Evolutionary conservation across 2,113 vertebrate genomes (phyloP).

Genomic region (Paradoxurus hermaphroditus): DNA sequence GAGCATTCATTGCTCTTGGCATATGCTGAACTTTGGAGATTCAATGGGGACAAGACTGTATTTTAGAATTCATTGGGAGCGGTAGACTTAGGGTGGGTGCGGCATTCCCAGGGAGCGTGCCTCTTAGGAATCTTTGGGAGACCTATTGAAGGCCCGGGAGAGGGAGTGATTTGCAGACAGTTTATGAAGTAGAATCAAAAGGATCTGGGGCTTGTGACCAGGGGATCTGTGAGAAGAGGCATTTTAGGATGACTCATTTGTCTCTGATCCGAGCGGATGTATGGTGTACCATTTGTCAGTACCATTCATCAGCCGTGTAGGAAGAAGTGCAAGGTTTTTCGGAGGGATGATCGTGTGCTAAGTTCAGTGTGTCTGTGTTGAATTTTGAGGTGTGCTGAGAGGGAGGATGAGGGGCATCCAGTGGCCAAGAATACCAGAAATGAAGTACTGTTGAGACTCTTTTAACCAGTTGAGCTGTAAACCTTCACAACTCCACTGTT

Average conservation of each 20-base stretch:
- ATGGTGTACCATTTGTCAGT: background rate
- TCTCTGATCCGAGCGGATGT: background rate
- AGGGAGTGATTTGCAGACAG: background rate
- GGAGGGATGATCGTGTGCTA: background rate
- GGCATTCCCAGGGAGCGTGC: background rate
- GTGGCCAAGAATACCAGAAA: background rate
- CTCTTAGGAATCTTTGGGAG: background rate
- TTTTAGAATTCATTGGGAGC: background rate
- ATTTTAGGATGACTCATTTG: conserved; percentile 3
- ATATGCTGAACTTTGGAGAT: background rate
- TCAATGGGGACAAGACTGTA: background rate
- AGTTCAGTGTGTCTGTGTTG: background rate
- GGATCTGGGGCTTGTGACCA: background rate
- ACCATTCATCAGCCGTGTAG: background rate
- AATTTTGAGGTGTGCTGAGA: background rate
- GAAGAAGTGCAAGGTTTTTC: background rate
- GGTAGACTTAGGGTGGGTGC: background rate
- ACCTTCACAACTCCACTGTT: background rate
- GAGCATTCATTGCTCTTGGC: background rate
- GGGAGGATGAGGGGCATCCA: background rate
- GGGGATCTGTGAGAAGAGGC: background rate
- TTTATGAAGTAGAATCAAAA: conserved; percentile 5
- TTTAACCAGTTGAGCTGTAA: background rate
- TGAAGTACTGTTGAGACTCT: background rate
- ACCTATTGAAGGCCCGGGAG: background rate